These are phyloP conservation scores for Actinopyga echinites DNA, from an alignment of 53 echinoderm and acorn worm species.

Conservation along the genomic window DNA sequence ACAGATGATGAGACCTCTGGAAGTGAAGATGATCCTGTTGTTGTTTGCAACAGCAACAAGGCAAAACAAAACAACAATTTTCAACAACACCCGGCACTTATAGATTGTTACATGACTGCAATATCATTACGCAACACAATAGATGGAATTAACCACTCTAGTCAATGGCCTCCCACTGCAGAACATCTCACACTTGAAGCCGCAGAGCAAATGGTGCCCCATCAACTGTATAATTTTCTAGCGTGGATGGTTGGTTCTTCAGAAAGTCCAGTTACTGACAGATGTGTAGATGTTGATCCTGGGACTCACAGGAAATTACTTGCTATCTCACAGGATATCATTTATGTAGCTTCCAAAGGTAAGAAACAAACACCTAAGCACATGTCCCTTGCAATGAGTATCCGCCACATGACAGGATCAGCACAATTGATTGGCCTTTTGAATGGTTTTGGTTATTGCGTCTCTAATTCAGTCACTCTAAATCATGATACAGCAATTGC, in stretches of 20 bases:
- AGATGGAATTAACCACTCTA: neutral
- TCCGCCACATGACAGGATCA: neutral
- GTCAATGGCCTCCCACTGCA: constrained; percentile 27
- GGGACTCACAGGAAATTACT: neutral
- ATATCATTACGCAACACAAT: too few species aligned
- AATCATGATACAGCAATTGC: constrained; percentile 39
- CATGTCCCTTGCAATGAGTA: neutral
- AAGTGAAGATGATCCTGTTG: too few species aligned
- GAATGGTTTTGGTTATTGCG: constrained; percentile 28
- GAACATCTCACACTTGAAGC: constrained; percentile 1
- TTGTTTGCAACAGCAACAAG: too few species aligned
- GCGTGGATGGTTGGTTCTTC: constrained; percentile 27
- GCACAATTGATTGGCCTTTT: neutral
- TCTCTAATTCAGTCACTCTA: constrained; percentile 13
- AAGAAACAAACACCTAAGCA: neutral
- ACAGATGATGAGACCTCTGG: too few species aligned
- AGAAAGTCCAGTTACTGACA: neutral
- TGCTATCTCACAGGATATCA: constrained; percentile 32
- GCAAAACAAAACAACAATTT: too few species aligned
- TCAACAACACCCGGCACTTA: too few species aligned
- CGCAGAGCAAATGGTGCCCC: neutral
- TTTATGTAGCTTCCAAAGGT: constrained; percentile 19
- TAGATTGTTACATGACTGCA: too few species aligned
- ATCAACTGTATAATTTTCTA: constrained; percentile 17
- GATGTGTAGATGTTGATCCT: neutral